A percentile compares a stretch with the other conserved stretches of the same genome.
Evolutionary conservation across 2,888 invertebrate species (phyloP).

Genomic region (Chelonus formosanus): DNA sequence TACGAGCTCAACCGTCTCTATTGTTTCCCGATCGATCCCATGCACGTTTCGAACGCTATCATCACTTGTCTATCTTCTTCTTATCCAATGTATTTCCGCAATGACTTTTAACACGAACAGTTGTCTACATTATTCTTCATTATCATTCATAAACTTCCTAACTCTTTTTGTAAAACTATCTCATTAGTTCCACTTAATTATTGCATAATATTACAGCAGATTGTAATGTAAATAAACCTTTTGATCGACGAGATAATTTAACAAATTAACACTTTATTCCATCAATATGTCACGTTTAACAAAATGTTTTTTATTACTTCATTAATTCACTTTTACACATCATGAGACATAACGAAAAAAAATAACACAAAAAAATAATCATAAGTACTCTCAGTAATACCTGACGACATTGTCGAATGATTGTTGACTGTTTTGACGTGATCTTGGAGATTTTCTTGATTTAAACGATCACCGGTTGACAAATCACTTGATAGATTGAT

Average conservation of each 20-base stretch:
- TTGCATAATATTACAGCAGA: no score
- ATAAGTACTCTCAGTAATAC: neutral
- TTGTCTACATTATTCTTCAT: neutral
- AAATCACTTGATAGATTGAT: neutral
- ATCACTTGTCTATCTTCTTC: conserved; percentile 9
- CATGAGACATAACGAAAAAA: no score
- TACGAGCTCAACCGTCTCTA: conserved; percentile 20
- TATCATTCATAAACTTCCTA: no score
- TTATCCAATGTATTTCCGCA: neutral
- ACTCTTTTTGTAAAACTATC: no score
- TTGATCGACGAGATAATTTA: no score
- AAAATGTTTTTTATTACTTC: no score
- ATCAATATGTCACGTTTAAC: no score
- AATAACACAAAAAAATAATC: no score
- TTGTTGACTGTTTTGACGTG: neutral
- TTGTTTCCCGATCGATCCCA: conserved; percentile 28
- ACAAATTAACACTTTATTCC: no score
- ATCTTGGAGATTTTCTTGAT: conserved; percentile 5
- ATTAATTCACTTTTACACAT: no score
- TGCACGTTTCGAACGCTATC: conserved; percentile 16
- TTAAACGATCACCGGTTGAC: neutral
- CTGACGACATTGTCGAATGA: neutral
- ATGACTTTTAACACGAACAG: neutral
- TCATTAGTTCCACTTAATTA: no score
- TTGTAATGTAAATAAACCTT: no score